A percentile compares a stretch with the other conserved stretches of the same genome.
phyloP scores from a whole-genome alignment of 2,797 vertebrate genomes.

The Clarias platycephalus region DNA sequence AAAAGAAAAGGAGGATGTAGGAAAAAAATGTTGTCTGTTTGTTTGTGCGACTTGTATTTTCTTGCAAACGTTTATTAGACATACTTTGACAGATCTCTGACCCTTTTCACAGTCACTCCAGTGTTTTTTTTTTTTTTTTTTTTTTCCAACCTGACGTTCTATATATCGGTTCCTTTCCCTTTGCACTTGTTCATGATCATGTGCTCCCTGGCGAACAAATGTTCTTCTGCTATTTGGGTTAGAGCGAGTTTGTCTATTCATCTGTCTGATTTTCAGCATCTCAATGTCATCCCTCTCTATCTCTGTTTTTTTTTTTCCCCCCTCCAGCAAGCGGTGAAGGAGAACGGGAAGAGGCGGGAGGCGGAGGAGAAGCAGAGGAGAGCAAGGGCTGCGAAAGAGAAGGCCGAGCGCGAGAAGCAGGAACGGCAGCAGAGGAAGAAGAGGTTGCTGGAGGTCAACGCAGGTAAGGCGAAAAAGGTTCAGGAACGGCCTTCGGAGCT shows the following conservation, averaged over 20 bases:
- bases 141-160: neutral
- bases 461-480: slow-evolving; percentile 74
- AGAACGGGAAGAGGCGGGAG: slow-evolving; percentile 85
- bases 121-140: slow-evolving; percentile 14
- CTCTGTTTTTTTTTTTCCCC: neutral
- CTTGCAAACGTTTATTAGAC: neutral
- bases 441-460: slow-evolving; percentile 86
- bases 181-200: neutral
- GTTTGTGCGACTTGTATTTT: neutral
- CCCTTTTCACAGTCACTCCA: neutral
- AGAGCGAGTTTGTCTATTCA: neutral
- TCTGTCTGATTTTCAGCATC: slow-evolving; percentile 12
- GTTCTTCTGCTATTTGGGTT: slow-evolving; percentile 2
- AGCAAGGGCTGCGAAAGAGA: slow-evolving; percentile 87
- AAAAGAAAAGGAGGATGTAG: neutral
- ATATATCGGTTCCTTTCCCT: neutral
- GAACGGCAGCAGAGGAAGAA: slow-evolving; percentile 93
- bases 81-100: neutral
- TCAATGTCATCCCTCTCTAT: slow-evolving; percentile 33
- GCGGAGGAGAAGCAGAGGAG: slow-evolving; percentile 89
- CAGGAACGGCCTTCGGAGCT: neutral
- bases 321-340: slow-evolving; percentile 88
- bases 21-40: neutral
- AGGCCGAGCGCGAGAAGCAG: slow-evolving; percentile 88
- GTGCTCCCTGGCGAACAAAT: slow-evolving; percentile 8